Evolutionary conservation across 1,140 invertebrate species (phyloP).

Genomic region (Achroia grisella): DNA sequence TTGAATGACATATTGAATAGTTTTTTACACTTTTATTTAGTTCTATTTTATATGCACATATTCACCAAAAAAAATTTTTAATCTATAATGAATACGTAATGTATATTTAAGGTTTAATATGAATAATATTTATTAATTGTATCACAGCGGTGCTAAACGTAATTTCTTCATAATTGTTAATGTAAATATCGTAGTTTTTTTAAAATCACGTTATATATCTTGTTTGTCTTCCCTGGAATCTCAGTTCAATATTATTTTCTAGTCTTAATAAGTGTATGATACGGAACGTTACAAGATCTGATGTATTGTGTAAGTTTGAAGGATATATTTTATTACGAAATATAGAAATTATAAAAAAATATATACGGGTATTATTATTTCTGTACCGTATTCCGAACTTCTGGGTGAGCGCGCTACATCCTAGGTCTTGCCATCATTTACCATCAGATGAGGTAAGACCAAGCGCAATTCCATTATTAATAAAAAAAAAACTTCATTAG

Average conservation of each 20-base stretch:
- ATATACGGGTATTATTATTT: conserved; percentile 15
- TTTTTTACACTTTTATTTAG: too few relatives aligned
- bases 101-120: too few relatives aligned
- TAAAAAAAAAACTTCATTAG: too few relatives aligned
- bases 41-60: conserved; percentile 1
- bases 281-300: conserved; percentile 49
- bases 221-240: conserved; percentile 26
- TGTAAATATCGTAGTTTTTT: conserved; percentile 33
- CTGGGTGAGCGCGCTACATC: too few relatives aligned
- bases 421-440: too few relatives aligned
- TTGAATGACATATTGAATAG: too few relatives aligned
- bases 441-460: too few relatives aligned
- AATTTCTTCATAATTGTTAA: conserved; percentile 8
- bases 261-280: conserved; percentile 57
- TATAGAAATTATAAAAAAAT: conserved; percentile 36
- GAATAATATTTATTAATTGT: conserved; percentile 12
- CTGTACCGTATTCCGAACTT: too few relatives aligned
- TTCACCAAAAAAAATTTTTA: not conserved
- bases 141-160: conserved; percentile 32
- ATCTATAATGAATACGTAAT: too few relatives aligned
- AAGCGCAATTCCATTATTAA: too few relatives aligned
- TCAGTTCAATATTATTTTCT: conserved; percentile 59
- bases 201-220: conserved; percentile 16
- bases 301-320: conserved; percentile 49
- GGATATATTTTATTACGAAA: conserved; percentile 60